phyloP scores from a whole-genome alignment of 1,140 invertebrate species.

The Tachypleus tridentatus region DNA sequence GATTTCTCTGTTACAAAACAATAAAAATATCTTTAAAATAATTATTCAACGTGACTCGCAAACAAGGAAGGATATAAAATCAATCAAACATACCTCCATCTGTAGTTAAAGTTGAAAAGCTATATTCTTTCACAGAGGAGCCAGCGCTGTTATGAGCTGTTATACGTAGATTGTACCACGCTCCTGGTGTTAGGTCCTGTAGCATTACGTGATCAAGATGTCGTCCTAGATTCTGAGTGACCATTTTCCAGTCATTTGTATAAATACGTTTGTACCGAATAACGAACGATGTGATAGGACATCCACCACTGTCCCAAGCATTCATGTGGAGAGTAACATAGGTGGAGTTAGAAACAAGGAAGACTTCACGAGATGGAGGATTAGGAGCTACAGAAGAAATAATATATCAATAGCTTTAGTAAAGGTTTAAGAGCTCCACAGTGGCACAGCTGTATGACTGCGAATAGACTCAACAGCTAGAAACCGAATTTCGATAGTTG shows the following conservation, averaged over 20 bases:
- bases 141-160: constrained; percentile 86
- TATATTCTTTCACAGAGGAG: constrained; percentile 67
- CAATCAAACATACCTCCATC: constrained; percentile 37
- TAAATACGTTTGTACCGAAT: constrained; percentile 51
- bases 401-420: no score
- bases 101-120: constrained; percentile 48
- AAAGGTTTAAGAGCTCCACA: no score
- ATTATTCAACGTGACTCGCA: no score
- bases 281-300: constrained; percentile 60
- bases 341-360: constrained; percentile 50
- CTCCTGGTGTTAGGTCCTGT: constrained; percentile 62
- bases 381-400: constrained; percentile 14
- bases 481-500: no score
- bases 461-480: no score
- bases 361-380: constrained; percentile 24
- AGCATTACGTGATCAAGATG: constrained; percentile 22
- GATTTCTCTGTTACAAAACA: no score
- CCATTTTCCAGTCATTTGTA: constrained; percentile 14
- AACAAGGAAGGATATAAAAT: no score
- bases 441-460: no score
- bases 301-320: constrained; percentile 65
- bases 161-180: constrained; percentile 69
- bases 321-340: constrained; percentile 54
- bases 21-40: no score
- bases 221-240: constrained; percentile 15